Evolutionary conservation across 2,888 invertebrate genomes (phyloP), one percentile per base, ranked within the genome.

Genomic region (Alviniconcha strummeri): DNA sequence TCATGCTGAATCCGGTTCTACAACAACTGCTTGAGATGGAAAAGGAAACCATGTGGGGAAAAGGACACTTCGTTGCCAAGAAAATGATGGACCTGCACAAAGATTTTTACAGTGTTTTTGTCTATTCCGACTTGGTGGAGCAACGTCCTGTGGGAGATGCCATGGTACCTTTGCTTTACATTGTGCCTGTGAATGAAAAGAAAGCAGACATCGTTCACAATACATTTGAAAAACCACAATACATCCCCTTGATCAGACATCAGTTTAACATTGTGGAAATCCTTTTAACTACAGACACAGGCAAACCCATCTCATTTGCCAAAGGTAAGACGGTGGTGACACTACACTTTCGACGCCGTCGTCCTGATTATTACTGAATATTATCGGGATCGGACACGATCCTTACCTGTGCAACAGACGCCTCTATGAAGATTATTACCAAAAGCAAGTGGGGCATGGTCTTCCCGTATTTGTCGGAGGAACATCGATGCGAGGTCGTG

Each of bases 321-420:
- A 19, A 5, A 1, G 84, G 84, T 52, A 78, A 77, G 9, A 67
- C 82, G n/a, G 71, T 84, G 8, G n/a, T 84, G 55, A 84, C 84
- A 55, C 56, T 82, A 52, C 74, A 81, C 74, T 79, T 84, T 64
- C 56, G 78, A 4, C 69, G 69, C 36, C 19, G 9, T 57, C 60
- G 76, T 8, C 19, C n/a, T 17, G 52, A 72, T 56, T 52, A 57
- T 55, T 54, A 15, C 55, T 52, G 52, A 80, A 36, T 36, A 36
- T 36, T 36, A 36, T 36, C 36, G 52, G 8, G 55, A 76, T 76
- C 1, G 52, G 8, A 11, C 77, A 5, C 11, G 2, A 54, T 8
- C 36, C 17, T 54, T 76, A 54, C 36, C n/a, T 5, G 17, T 19
- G 64, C 9, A 64, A 64, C 64, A 64, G 15, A 13, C 9, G 15